Percentiles rank a stretch among this genome's conserved stretches.
These are phyloP conservation scores for Urosaurus nigricauda DNA, from an alignment of 2,797 vertebrate genomes.

Conservation along the genomic window DNA sequence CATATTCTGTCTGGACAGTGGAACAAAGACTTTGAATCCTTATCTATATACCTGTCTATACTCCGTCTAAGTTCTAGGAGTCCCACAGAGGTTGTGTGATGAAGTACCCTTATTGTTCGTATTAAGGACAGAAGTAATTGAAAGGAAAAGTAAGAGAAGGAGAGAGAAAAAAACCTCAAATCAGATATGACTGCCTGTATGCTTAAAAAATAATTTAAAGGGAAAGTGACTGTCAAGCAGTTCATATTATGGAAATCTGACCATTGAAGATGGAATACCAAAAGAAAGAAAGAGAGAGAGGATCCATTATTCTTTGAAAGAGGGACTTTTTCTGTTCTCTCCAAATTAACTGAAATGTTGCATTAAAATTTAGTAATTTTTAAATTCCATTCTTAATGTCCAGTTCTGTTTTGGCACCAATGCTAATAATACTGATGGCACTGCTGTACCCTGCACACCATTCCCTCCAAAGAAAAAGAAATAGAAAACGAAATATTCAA, in stretches of 20 bases:
- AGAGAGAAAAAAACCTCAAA: slow-evolving; percentile 66
- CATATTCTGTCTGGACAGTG: slow-evolving; percentile 79
- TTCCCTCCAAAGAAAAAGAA: background rate
- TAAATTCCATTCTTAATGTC: slow-evolving; percentile 22
- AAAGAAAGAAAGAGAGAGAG: background rate
- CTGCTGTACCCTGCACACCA: background rate
- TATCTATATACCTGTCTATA: slow-evolving; percentile 82
- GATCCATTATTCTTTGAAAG: slow-evolving; percentile 78
- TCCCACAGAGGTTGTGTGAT: slow-evolving; percentile 77
- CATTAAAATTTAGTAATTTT: slow-evolving; percentile 74
- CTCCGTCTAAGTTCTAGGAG: slow-evolving; percentile 77
- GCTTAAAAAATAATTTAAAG: slow-evolving; percentile 84
- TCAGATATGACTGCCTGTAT: slow-evolving; percentile 78
- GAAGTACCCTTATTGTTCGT: slow-evolving; percentile 81
- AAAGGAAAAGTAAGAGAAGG: slow-evolving; percentile 84
- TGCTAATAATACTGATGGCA: background rate
- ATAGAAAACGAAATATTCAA: background rate
- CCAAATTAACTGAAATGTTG: slow-evolving; percentile 74
- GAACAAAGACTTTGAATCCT: slow-evolving; percentile 84
- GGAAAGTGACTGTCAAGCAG: slow-evolving; percentile 81
- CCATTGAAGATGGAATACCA: slow-evolving; percentile 73
- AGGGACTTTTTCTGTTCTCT: slow-evolving; percentile 60
- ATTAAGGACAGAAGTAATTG: slow-evolving; percentile 84
- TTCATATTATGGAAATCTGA: slow-evolving; percentile 83
- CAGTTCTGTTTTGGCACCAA: background rate